Evolutionary conservation across 2,797 vertebrate genomes (phyloP).

Genomic region (Lindbergichthys nudifrons): DNA sequence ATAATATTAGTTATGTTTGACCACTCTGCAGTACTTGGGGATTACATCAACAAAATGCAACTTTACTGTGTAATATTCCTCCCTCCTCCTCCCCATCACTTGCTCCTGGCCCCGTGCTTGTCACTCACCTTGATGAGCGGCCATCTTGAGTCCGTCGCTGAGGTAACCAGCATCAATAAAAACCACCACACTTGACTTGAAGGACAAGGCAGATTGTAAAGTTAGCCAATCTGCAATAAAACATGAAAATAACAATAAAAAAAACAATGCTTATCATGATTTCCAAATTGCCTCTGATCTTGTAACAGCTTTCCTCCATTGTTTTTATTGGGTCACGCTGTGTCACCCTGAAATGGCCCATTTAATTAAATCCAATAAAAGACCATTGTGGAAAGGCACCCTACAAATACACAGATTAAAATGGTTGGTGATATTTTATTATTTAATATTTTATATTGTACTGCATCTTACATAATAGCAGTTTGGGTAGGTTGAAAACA

Average conservation of each 20-base stretch:
- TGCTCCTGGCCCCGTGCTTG: background rate
- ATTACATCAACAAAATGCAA: background rate
- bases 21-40: background rate
- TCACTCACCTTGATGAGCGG: conserved; percentile 4
- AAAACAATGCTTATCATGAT: background rate
- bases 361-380: background rate
- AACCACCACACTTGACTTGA: background rate
- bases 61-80: background rate
- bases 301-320: background rate
- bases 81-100: background rate
- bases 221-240: background rate
- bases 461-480: background rate
- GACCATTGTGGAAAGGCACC: background rate
- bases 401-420: background rate
- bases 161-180: background rate
- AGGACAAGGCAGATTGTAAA: conserved; percentile 4
- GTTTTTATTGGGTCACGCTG: background rate
- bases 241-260: background rate
- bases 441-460: background rate
- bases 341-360: background rate
- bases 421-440: no score
- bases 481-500: background rate
- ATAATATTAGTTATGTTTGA: no score
- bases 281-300: background rate
- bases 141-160: background rate